phyloP scores from a whole-genome alignment of 2,797 vertebrate genomes.

The Babyrousa celebensis region DNA sequence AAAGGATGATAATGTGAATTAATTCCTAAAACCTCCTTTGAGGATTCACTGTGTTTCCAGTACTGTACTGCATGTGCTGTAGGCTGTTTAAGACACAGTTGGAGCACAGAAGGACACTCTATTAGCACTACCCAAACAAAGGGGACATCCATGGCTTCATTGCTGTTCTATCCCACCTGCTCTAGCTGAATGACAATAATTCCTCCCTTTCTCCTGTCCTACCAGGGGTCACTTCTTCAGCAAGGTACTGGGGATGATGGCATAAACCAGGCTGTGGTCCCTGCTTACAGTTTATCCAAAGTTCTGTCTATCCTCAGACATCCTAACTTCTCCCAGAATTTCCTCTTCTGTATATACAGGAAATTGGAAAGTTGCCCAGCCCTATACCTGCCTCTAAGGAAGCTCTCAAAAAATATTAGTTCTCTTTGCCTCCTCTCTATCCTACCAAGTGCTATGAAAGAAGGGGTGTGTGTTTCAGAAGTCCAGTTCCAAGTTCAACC shows the following conservation, averaged over 20 bases:
- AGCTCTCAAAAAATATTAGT: background rate
- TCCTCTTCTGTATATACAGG: background rate
- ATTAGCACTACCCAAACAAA: background rate
- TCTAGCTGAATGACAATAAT: background rate
- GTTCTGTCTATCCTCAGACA: background rate
- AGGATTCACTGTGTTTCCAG: background rate
- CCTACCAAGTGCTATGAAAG: background rate
- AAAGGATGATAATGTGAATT: background rate
- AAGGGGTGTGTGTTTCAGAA: background rate
- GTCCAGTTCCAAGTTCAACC: background rate
- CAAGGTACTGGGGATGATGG: background rate
- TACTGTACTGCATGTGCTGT: fast-evolving
- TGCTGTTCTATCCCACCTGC: background rate
- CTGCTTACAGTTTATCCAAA: background rate
- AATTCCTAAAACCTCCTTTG: background rate
- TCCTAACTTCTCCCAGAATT: background rate
- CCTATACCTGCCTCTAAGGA: background rate
- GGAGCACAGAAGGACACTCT: fast-evolving
- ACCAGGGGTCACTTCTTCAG: background rate
- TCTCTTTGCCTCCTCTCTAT: background rate
- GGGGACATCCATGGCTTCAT: background rate
- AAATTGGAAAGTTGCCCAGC: background rate
- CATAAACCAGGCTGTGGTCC: background rate
- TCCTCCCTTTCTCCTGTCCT: background rate
- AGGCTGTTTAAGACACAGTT: background rate